A percentile compares a stretch with the other conserved stretches of the same genome.
phyloP scores from a whole-genome alignment of 64 coral and sea anemone species.

The Montipora foliosa region DNA sequence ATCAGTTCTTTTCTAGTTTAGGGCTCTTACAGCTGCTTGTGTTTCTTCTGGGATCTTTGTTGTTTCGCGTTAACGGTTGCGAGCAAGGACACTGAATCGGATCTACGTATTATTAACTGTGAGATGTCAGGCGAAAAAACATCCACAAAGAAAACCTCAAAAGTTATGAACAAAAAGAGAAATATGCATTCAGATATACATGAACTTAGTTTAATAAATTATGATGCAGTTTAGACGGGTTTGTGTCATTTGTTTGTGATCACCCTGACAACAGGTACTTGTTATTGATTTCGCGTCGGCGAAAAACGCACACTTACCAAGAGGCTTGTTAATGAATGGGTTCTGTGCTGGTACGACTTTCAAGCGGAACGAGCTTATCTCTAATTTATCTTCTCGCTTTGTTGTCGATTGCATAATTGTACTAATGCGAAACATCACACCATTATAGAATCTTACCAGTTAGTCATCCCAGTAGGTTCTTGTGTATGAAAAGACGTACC shows the following conservation, averaged over 20 bases:
- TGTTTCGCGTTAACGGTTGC: not conserved
- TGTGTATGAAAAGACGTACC: too few relatives aligned
- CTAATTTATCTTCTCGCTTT: too few relatives aligned
- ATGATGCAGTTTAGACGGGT: conserved; percentile 26
- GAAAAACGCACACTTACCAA: too few relatives aligned
- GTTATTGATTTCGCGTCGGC: too few relatives aligned
- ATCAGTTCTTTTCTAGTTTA: not conserved
- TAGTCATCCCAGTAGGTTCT: too few relatives aligned
- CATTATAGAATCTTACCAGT: too few relatives aligned
- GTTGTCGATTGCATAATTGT: too few relatives aligned
- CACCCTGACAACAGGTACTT: too few relatives aligned
- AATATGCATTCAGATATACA: conserved; percentile 49
- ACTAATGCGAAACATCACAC: too few relatives aligned
- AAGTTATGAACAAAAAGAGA: conserved; percentile 27
- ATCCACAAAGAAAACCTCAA: conserved; percentile 9
- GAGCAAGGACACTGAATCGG: conserved; percentile 4
- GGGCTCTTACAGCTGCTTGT: not conserved
- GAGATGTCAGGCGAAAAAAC: not conserved
- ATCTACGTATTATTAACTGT: not conserved
- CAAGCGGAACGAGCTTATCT: too few relatives aligned
- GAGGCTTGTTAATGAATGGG: too few relatives aligned
- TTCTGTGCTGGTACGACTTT: too few relatives aligned
- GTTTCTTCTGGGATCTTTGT: not conserved
- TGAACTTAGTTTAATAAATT: conserved; percentile 60
- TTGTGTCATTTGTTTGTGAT: not conserved